Conservation (phyloP, 2,113 vertebrate genomes). For the Myiopsitta monachus region DNA sequence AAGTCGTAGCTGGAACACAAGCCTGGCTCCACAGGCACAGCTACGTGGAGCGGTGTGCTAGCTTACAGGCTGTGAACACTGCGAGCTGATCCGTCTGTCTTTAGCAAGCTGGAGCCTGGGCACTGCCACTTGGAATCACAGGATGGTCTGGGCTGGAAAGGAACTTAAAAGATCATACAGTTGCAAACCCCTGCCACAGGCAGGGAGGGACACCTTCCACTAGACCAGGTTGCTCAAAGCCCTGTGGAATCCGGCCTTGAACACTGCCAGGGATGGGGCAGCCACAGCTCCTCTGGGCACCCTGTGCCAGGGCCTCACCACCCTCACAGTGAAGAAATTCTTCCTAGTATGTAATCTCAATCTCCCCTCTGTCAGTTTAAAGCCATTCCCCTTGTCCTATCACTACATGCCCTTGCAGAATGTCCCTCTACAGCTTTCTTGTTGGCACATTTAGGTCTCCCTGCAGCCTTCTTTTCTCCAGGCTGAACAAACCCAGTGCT, state of each 20-base stretch:
- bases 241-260: neutral
- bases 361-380: neutral
- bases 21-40: neutral
- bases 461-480: neutral
- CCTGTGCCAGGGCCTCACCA: neutral
- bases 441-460: neutral
- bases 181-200: neutral
- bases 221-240: neutral
- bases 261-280: neutral
- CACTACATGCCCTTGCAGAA: neutral
- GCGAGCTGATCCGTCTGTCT: fast-evolving
- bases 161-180: neutral
- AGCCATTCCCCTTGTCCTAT: neutral
- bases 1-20: neutral
- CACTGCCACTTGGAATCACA: neutral
- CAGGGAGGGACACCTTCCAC: neutral
- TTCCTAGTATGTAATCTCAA: neutral
- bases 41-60: fast-evolving
- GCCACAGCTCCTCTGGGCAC: neutral
- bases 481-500: neutral
- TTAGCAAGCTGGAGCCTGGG: no score
- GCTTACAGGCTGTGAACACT: neutral
- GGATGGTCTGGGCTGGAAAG: neutral
- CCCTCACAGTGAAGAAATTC: neutral
- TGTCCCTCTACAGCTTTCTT: neutral